Conservation (phyloP, 2,797 vertebrate species). For the Ara ararauna region DNA sequence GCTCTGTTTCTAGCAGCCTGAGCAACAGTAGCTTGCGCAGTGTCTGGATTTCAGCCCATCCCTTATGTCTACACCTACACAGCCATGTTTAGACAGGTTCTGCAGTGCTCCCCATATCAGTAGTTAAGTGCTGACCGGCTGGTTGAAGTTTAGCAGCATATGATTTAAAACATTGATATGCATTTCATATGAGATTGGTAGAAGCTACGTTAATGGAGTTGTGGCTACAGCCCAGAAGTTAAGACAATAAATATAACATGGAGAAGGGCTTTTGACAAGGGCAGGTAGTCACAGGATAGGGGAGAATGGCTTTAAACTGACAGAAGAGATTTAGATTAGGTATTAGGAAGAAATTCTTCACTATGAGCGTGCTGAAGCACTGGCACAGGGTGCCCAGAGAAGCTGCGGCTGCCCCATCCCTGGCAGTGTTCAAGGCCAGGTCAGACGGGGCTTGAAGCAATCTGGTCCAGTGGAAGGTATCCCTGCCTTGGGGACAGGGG, state of each 20-base stretch:
- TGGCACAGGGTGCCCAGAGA: neutral
- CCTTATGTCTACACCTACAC: neutral
- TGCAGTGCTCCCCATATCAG: neutral
- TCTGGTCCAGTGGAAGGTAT: neutral
- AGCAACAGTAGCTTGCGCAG: neutral
- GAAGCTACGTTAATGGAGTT: neutral
- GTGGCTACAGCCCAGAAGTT: neutral
- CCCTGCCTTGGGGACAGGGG: neutral
- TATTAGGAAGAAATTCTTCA: neutral
- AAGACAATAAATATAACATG: neutral
- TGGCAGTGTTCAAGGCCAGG: neutral
- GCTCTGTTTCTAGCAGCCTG: neutral
- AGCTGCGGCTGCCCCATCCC: neutral
- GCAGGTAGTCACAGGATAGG: neutral
- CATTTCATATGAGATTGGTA: neutral
- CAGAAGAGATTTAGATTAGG: neutral
- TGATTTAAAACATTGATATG: neutral
- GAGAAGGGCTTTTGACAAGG: neutral
- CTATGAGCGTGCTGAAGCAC: neutral
- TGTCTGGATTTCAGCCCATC: constrained; percentile 3
- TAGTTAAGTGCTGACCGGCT: neutral
- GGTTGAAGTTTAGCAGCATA: neutral
- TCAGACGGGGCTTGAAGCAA: neutral
- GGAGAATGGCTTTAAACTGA: neutral
- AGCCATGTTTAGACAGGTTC: neutral